Conservation (phyloP, 1,140 invertebrate species). For the Scaptomyza hsui region DNA sequence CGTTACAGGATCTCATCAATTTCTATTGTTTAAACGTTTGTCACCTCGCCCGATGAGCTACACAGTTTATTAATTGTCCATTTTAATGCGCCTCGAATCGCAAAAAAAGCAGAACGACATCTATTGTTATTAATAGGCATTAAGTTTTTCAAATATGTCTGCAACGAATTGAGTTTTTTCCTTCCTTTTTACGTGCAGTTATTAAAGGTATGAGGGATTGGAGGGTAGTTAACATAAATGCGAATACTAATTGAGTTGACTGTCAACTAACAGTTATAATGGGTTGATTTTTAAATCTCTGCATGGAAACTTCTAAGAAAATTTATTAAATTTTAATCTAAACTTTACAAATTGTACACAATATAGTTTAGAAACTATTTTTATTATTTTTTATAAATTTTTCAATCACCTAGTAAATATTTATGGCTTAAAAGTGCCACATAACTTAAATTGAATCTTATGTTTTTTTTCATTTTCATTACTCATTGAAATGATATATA, state of each 20-base stretch:
- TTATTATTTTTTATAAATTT: too few relatives aligned
- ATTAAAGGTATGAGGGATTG: neutral
- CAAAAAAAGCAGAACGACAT: conserved; percentile 44
- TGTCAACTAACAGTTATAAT: neutral
- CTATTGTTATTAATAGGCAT: conserved; percentile 60
- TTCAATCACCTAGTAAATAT: too few relatives aligned
- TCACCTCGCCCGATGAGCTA: conserved; percentile 53
- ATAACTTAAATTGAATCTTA: too few relatives aligned
- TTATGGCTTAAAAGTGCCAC: too few relatives aligned
- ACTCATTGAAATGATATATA: neutral
- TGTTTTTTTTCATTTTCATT: too few relatives aligned
- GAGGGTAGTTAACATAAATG: conserved; percentile 9
- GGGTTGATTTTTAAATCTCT: too few relatives aligned
- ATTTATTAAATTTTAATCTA: too few relatives aligned
- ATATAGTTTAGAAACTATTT: too few relatives aligned
- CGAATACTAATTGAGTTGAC: conserved; percentile 20
- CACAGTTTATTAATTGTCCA: conserved; percentile 74
- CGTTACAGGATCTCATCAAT: conserved; percentile 79
- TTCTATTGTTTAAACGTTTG: conserved; percentile 80
- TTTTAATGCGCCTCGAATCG: conserved; percentile 67
- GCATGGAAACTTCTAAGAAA: too few relatives aligned
- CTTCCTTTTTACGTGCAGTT: neutral
- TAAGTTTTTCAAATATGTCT: conserved; percentile 46
- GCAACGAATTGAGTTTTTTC: conserved; percentile 48
- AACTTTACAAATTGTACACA: too few relatives aligned